Percentiles rank a stretch among this genome's conserved stretches.
phyloP scores from a whole-genome alignment of 1,140 invertebrate species.

The Danaus plexippus region DNA sequence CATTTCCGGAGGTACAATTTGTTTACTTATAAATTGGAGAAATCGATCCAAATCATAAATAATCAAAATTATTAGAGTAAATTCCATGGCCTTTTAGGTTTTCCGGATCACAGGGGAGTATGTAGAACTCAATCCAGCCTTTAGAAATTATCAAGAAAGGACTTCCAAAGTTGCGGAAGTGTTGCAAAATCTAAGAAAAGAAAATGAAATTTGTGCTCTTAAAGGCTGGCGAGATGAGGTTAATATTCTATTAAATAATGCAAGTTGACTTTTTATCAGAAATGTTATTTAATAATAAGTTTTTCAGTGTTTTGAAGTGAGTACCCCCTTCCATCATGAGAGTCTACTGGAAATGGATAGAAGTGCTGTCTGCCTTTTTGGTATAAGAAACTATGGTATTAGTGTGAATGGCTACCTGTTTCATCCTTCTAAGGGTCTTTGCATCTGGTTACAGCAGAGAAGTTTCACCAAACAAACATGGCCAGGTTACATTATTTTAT shows the following conservation, averaged over 20 bases:
- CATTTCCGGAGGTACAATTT: constrained; percentile 82
- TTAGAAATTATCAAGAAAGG: constrained; percentile 86
- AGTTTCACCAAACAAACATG: constrained; percentile 94
- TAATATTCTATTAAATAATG: constrained; percentile 8
- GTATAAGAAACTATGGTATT: constrained; percentile 93
- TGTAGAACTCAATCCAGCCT: constrained; percentile 87
- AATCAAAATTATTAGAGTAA: neutral
- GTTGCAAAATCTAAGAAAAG: constrained; percentile 80
- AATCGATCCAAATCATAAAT: too few species aligned
- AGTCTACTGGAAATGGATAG: constrained; percentile 90
- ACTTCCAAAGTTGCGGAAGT: constrained; percentile 85
- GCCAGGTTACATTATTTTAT: constrained; percentile 76
- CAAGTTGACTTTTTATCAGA: neutral
- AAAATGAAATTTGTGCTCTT: constrained; percentile 74
- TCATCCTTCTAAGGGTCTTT: constrained; percentile 86
- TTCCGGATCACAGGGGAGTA: constrained; percentile 80
- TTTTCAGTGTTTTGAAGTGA: constrained; percentile 87
- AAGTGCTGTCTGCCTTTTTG: constrained; percentile 92
- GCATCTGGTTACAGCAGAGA: constrained; percentile 94
- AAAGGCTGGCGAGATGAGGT: constrained; percentile 94
- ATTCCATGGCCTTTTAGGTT: constrained; percentile 54
- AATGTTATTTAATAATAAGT: constrained; percentile 12
- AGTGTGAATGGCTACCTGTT: constrained; percentile 94
- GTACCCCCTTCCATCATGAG: constrained; percentile 75
- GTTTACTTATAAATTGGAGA: neutral